Percentiles rank a stretch among this genome's conserved stretches.
Conservation (phyloP, 2,888 invertebrate species). For the Polymixis lichenea region DNA sequence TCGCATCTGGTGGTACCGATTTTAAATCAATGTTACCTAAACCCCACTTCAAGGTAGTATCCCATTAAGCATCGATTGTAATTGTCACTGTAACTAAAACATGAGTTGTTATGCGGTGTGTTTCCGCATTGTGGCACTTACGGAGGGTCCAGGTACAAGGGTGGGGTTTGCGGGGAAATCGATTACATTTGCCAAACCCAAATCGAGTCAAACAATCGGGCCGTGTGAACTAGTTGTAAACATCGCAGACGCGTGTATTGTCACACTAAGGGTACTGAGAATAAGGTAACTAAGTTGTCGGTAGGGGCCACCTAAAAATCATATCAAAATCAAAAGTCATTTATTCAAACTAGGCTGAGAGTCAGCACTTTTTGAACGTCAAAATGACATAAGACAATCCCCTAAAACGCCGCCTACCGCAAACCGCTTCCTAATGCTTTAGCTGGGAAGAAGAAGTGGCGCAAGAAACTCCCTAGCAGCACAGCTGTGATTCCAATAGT, state of each 20-base stretch:
- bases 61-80: constrained; percentile 9
- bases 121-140: constrained; percentile 53
- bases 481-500: no score
- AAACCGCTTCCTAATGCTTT: no score
- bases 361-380: no score
- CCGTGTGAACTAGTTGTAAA: constrained; percentile 50
- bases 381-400: no score
- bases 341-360: no score
- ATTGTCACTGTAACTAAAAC: constrained; percentile 23
- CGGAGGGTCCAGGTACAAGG: constrained; percentile 52
- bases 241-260: constrained; percentile 34
- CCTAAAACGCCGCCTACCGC: no score
- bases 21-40: constrained; percentile 9
- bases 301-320: no score
- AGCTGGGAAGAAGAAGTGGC: no score
- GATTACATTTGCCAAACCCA: constrained; percentile 56
- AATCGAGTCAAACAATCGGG: constrained; percentile 58
- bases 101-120: constrained; percentile 38
- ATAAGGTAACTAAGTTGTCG: not conserved
- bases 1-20: not conserved
- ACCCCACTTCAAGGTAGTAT: not conserved
- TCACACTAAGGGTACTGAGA: not conserved
- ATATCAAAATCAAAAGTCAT: no score
- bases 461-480: no score
- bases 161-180: constrained; percentile 45